phyloP scores from a whole-genome alignment of 2,113 vertebrate species.

The Vimba vimba region DNA sequence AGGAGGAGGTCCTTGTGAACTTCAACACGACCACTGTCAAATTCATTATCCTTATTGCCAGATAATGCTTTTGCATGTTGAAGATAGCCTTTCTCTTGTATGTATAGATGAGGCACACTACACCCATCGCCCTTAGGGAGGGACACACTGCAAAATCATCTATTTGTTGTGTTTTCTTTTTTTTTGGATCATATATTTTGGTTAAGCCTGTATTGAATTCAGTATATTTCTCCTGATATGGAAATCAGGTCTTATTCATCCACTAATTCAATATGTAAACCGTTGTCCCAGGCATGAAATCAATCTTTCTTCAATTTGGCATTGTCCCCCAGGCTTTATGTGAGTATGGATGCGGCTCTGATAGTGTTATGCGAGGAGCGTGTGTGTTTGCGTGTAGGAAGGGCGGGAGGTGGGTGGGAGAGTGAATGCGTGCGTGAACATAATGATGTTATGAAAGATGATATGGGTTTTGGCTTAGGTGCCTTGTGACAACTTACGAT shows the following conservation, averaged over 20 bases:
- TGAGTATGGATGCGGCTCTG: slow-evolving; percentile 53
- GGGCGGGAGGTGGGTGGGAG: slow-evolving; percentile 50
- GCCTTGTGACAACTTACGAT: slow-evolving; percentile 92
- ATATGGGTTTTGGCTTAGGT: slow-evolving; percentile 91
- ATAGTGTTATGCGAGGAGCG: slow-evolving; percentile 48
- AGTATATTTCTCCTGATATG: slow-evolving; percentile 62
- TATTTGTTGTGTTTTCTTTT: background rate
- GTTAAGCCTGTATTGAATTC: slow-evolving; percentile 54
- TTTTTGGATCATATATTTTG: background rate
- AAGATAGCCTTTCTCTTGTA: slow-evolving; percentile 10
- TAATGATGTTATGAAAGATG: slow-evolving; percentile 72
- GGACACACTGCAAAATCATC: slow-evolving; percentile 11
- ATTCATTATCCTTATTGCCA: background rate
- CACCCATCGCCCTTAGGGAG: background rate
- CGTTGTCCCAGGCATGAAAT: slow-evolving; percentile 67
- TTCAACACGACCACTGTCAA: slow-evolving; percentile 8
- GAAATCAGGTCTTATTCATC: slow-evolving; percentile 72
- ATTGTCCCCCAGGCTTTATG: slow-evolving; percentile 76
- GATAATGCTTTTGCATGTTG: slow-evolving; percentile 25
- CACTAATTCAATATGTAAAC: slow-evolving; percentile 73
- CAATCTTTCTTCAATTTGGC: slow-evolving; percentile 77
- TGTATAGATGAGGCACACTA: background rate
- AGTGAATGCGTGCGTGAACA: slow-evolving; percentile 46
- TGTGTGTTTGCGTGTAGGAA: slow-evolving; percentile 45
- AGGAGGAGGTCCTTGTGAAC: slow-evolving; percentile 21